Conservation (phyloP, 2,888 invertebrate species). For the Meliscaeva auricollis region DNA sequence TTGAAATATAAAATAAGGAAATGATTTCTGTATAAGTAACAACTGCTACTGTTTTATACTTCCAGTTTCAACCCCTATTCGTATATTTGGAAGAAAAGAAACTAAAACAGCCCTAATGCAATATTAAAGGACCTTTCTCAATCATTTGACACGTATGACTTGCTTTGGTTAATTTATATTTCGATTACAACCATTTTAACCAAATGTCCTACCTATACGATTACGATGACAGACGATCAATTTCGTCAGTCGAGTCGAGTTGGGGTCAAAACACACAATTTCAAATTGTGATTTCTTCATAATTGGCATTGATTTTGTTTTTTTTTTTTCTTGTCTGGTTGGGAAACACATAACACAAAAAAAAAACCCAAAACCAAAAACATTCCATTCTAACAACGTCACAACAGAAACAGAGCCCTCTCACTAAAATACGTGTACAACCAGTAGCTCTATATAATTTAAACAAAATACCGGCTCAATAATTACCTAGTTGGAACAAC, state of each 20-base stretch:
- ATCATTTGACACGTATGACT: constrained; percentile 30
- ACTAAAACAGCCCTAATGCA: constrained; percentile 28
- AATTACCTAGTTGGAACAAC: constrained; percentile 72
- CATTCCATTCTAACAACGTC: constrained; percentile 71
- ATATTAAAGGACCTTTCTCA: constrained; percentile 2
- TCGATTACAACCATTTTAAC: constrained; percentile 54
- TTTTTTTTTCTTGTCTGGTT: background rate
- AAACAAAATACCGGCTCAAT: constrained; percentile 74
- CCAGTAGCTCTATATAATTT: constrained; percentile 73
- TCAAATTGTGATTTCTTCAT: constrained; percentile 49
- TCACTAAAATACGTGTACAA: constrained; percentile 46
- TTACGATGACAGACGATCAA: constrained; percentile 16
- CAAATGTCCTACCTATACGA: background rate
- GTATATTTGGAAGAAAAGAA: background rate
- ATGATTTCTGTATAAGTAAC: constrained; percentile 65
- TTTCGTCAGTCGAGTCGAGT: background rate
- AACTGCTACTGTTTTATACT: constrained; percentile 39
- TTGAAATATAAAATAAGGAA: constrained; percentile 73
- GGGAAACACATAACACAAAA: background rate
- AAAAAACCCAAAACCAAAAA: constrained; percentile 40
- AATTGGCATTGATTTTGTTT: constrained; percentile 59
- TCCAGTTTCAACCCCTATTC: constrained; percentile 15
- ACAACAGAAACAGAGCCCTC: constrained; percentile 16
- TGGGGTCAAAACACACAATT: constrained; percentile 41
- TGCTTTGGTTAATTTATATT: constrained; percentile 57